phyloP scores from a whole-genome alignment of 2,797 vertebrate species.

The Platalea minor region DNA sequence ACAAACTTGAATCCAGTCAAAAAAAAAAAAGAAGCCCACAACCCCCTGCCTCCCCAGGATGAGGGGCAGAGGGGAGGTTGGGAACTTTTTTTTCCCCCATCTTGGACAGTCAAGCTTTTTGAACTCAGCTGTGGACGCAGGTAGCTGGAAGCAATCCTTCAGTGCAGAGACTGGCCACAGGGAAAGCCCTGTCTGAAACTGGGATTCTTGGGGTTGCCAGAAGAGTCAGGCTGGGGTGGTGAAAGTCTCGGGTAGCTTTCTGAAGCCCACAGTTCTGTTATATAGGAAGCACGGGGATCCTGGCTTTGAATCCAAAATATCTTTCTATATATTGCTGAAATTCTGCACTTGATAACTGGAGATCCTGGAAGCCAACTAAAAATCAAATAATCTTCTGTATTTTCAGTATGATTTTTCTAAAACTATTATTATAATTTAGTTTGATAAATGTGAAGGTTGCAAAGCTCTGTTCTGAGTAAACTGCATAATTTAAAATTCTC shows the following conservation, averaged over 20 bases:
- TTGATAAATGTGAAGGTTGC: not conserved
- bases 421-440: not conserved
- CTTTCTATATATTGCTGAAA: not conserved
- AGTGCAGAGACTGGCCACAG: not conserved
- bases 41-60: not conserved
- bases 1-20: not conserved
- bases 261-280: not conserved
- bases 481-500: not conserved
- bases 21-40: not conserved
- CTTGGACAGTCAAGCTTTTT: not conserved
- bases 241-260: not conserved
- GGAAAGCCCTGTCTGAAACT: not conserved
- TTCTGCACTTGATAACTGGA: not conserved
- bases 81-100: not conserved
- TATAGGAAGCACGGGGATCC: not conserved
- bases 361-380: not conserved
- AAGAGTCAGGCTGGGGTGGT: not conserved
- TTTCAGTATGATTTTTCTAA: not conserved
- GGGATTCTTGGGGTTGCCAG: not conserved
- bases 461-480: not conserved
- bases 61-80: rapidly evolving
- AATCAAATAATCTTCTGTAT: not conserved
- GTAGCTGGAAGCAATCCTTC: not conserved
- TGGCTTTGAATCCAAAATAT: not conserved
- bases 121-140: not conserved